These are phyloP conservation scores for Danaus melanippus DNA, from an alignment of 1,140 invertebrate species.

Conservation along the genomic window DNA sequence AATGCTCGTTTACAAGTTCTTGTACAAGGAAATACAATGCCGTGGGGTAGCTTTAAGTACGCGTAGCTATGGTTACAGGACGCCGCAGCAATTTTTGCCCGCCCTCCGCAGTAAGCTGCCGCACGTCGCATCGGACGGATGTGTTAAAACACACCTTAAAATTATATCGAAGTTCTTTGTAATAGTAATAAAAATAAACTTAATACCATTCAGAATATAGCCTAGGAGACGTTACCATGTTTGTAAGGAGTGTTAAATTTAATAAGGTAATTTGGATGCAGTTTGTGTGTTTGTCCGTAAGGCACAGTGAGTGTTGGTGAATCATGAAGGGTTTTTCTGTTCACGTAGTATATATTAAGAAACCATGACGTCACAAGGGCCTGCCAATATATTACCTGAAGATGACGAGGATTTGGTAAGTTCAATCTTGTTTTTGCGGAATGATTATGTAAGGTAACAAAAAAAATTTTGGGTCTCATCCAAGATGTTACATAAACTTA, in stretches of 20 bases:
- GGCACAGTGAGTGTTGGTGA: slow-evolving; percentile 42
- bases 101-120: slow-evolving; percentile 56
- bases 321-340: slow-evolving; percentile 43
- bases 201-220: no score
- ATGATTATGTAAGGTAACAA: slow-evolving; percentile 24
- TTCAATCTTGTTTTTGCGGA: slow-evolving; percentile 10
- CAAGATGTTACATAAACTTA: slow-evolving; percentile 29
- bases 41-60: slow-evolving; percentile 31
- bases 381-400: slow-evolving; percentile 56
- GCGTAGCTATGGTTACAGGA: slow-evolving; percentile 55
- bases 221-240: neutral
- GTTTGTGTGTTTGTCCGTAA: slow-evolving; percentile 48
- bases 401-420: slow-evolving; percentile 65
- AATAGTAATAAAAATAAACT: neutral
- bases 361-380: slow-evolving; percentile 56
- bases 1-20: no score
- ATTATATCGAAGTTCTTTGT: slow-evolving; percentile 22
- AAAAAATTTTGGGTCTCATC: slow-evolving; percentile 36
- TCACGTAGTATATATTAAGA: slow-evolving; percentile 27
- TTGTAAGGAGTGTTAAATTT: slow-evolving; percentile 3
- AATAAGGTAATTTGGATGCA: slow-evolving; percentile 48
- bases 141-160: slow-evolving; percentile 12
- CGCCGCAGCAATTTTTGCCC: slow-evolving; percentile 58
- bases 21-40: neutral
- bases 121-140: slow-evolving; percentile 23